Conservation (phyloP, 2,888 invertebrate species). For the Agonum fuliginosum region DNA sequence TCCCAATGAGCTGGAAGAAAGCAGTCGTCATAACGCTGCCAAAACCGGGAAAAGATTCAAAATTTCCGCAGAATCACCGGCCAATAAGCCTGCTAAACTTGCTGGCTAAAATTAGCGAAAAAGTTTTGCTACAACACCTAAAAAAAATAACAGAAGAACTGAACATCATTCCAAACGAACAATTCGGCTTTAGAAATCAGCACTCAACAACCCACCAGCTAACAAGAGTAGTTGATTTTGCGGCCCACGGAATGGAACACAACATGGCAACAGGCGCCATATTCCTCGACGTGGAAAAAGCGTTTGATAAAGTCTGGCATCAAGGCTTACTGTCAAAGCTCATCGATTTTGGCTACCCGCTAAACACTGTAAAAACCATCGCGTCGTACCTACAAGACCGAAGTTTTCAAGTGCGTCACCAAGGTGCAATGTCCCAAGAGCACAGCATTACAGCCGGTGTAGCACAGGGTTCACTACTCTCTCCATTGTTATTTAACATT, state of each 20-base stretch:
- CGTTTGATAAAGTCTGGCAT: no score
- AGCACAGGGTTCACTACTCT: no score
- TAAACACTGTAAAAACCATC: no score
- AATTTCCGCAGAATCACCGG: slow-evolving; percentile 60
- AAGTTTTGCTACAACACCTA: slow-evolving; percentile 56
- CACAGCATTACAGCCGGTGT: no score
- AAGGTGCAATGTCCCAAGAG: no score
- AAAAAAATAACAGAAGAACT: slow-evolving; percentile 40
- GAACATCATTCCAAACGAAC: slow-evolving; percentile 61
- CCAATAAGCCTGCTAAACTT: slow-evolving; percentile 63
- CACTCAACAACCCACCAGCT: slow-evolving; percentile 65
- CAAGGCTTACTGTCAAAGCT: no score
- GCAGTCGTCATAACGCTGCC: slow-evolving; percentile 26
- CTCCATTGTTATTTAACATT: no score
- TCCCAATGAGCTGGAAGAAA: slow-evolving; percentile 25
- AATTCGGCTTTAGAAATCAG: slow-evolving; percentile 64
- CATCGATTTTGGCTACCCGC: no score
- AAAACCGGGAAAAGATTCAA: slow-evolving; percentile 29
- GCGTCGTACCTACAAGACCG: no score
- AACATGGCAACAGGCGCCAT: no score
- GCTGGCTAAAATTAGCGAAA: slow-evolving; percentile 63
- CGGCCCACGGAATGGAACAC: slow-evolving; percentile 62
- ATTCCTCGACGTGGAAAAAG: no score
- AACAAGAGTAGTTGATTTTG: slow-evolving; percentile 62
- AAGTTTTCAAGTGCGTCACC: no score